These are phyloP conservation scores for Entomobrya proxima DNA, from an alignment of 2,888 invertebrate species.

Conservation along the genomic window DNA sequence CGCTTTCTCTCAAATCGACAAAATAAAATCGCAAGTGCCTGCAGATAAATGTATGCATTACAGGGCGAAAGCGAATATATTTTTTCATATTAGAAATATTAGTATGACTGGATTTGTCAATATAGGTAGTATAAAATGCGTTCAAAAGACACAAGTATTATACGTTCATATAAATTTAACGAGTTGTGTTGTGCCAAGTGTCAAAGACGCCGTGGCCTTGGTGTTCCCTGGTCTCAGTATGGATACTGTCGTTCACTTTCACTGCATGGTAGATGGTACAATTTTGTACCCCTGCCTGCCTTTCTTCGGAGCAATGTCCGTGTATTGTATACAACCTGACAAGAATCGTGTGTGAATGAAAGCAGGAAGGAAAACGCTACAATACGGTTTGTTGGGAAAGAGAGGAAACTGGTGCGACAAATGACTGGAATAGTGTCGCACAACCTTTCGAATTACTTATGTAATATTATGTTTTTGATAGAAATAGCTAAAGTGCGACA, in stretches of 20 bases:
- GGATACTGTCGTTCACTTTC: slow-evolving; percentile 25
- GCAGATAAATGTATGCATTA: not conserved
- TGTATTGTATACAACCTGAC: not conserved
- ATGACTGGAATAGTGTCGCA: slow-evolving; percentile 63
- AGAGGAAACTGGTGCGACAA: slow-evolving; percentile 61
- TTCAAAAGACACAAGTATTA: slow-evolving; percentile 17
- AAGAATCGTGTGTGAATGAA: slow-evolving; percentile 34
- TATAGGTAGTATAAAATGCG: too few species aligned
- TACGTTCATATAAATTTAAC: slow-evolving; percentile 47
- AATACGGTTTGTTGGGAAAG: slow-evolving; percentile 42
- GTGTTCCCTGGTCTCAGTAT: not conserved
- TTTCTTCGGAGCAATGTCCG: not conserved
- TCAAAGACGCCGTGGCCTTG: slow-evolving; percentile 42
- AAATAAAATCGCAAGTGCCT: slow-evolving; percentile 1
- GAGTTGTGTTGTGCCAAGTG: slow-evolving; percentile 63
- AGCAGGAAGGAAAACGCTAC: slow-evolving; percentile 31
- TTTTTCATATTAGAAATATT: slow-evolving; percentile 3
- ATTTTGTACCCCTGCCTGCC: not conserved
- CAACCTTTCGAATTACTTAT: slow-evolving; percentile 10
- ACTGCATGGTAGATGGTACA: not conserved
- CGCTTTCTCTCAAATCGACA: not conserved
- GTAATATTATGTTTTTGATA: slow-evolving; percentile 41
- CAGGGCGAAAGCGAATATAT: slow-evolving; percentile 42
- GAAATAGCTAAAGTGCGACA: slow-evolving; percentile 40
- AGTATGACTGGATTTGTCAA: not conserved